A percentile compares a stretch with the other conserved stretches of the same genome.
Evolutionary conservation across 2,888 invertebrate genomes (phyloP).

Genomic region (Rhopalosiphum nymphaeae): DNA sequence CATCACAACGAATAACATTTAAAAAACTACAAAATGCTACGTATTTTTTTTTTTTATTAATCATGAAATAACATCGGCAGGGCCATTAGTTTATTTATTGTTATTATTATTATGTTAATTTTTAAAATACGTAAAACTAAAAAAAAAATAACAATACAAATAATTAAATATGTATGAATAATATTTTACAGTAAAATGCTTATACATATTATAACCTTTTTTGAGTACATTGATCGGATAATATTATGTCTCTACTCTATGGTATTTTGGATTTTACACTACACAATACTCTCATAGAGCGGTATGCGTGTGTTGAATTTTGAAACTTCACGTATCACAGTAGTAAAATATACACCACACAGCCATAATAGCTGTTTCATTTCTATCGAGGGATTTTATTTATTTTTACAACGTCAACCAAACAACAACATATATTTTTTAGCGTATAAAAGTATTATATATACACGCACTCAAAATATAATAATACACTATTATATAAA

Average conservation of each 20-base stretch:
- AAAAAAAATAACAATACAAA: background rate
- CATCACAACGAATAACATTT: background rate
- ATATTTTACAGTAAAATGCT: background rate
- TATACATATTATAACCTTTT: background rate
- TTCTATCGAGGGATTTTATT: background rate
- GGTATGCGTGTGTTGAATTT: background rate
- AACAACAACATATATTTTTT: background rate
- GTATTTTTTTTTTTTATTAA: background rate
- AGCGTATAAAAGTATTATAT: background rate
- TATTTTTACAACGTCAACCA: background rate
- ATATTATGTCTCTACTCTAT: background rate
- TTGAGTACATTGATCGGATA: background rate
- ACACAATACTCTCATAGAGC: background rate
- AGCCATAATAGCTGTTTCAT: background rate
- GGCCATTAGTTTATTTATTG: no score
- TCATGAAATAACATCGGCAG: no score
- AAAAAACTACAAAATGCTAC: background rate
- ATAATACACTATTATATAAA: background rate
- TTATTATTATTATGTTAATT: no score
- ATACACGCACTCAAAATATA: background rate
- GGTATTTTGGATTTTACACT: background rate
- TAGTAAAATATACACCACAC: background rate
- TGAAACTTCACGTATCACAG: background rate
- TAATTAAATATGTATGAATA: background rate
- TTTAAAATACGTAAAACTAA: background rate